Evolutionary conservation across 2,113 vertebrate genomes (phyloP).

Genomic region (Camelus bactrianus): DNA sequence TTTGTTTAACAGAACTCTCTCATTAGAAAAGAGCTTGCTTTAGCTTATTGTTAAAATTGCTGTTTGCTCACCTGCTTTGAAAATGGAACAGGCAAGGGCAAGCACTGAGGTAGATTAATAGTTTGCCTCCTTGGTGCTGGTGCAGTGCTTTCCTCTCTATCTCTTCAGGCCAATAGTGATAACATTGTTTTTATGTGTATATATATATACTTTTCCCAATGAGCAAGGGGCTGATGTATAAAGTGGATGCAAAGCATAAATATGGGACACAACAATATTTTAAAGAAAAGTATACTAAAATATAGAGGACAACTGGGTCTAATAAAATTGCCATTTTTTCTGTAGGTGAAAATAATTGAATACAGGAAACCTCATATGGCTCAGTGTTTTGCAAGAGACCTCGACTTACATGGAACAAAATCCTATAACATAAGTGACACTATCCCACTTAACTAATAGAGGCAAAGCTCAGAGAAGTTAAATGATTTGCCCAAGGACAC

Average conservation of each 20-base stretch:
- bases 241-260: not conserved
- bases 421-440: not conserved
- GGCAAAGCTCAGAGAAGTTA: slow-evolving; percentile 34
- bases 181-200: not conserved
- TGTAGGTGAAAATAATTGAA: slow-evolving; percentile 22
- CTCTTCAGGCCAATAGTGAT: not conserved
- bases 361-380: not conserved
- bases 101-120: not conserved
- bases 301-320: not conserved
- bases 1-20: slow-evolving; percentile 66
- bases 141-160: not conserved
- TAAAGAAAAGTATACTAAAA: not conserved
- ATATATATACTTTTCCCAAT: not conserved
- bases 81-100: not conserved
- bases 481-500: slow-evolving; percentile 11
- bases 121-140: not conserved
- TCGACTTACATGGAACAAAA: not conserved
- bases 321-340: slow-evolving; percentile 4
- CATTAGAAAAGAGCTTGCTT: slow-evolving; percentile 71
- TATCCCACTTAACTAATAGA: slow-evolving; percentile 6
- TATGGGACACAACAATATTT: not conserved
- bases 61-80: slow-evolving; percentile 63
- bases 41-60: slow-evolving; percentile 67
- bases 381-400: not conserved
- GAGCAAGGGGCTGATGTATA: not conserved